Evolutionary conservation across 92 coral and sea anemone species (phyloP), one percentile per base, ranked within the genome.

Genomic region (Bergia puertoricense): DNA sequence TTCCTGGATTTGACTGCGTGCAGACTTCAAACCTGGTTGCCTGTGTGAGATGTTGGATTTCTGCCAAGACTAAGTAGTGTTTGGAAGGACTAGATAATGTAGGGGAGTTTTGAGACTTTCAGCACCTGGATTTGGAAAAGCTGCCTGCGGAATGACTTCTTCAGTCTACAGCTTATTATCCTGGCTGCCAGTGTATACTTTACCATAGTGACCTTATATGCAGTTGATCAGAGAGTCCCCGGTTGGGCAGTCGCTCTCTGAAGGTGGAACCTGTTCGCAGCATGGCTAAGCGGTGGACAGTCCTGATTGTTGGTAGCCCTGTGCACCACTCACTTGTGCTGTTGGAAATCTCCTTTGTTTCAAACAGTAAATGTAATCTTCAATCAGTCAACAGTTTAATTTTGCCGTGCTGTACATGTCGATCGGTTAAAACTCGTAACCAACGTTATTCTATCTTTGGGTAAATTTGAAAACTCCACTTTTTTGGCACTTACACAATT

Each of bases 261-360:
- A 69, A 79, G 86, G 86, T 66, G 79, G 87, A 71, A 39, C 54
- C 87, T 84, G 87, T 84, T 84, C 87, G 68, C 79, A 9, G 87
- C 79, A 71, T 14, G 66, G 45, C 79, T 68, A 50, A 84, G 87
- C 87, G 46, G 87, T 84, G 87, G 67, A 84, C 87, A 71, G 78
- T 68, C 67, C 78, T 43, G 77, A 43, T 67, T 68, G 76, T 71
- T 84, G 62, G 79, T 69, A n/a, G 67, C 87, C 79, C 78, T 30
- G 22, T 84, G 87, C 79, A 84, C 87, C 87, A 48, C 87, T 84
- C 87, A 84, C 87, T 45, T 41, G 56, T 82, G 87, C 46, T 84
- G 87, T 68, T 84, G 67, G 45, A 30, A 84, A 40, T 30, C 16
- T 15, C 4, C 16, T n/a, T 10, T 30, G 30, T 68, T 66, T n/a